Percentiles rank a stretch among this genome's conserved stretches.
Evolutionary conservation across 2,797 vertebrate species (phyloP).

Genomic region (Micromesistius poutassou): DNA sequence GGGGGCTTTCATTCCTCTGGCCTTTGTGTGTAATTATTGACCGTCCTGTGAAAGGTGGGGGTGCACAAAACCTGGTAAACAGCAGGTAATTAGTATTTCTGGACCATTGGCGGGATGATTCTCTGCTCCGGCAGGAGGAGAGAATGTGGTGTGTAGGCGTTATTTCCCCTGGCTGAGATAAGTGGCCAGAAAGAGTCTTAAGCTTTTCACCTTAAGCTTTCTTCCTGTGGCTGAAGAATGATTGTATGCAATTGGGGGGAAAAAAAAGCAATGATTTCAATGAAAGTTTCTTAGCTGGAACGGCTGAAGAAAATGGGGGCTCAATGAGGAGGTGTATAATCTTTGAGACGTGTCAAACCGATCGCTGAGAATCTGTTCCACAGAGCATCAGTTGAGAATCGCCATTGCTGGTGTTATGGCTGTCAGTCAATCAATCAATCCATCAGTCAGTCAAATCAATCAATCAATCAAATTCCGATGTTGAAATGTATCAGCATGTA

Average conservation of each 20-base stretch:
- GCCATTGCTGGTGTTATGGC: background rate
- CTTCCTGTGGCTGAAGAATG: conserved; percentile 25
- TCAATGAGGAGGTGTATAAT: background rate
- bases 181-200: conserved; percentile 24
- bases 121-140: conserved; percentile 53
- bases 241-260: conserved; percentile 26
- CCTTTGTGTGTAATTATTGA: conserved; percentile 77
- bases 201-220: conserved; percentile 36
- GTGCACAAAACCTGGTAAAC: conserved; percentile 61
- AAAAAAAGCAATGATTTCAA: background rate
- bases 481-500: background rate
- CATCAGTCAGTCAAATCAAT: background rate
- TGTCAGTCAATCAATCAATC: background rate
- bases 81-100: conserved; percentile 80
- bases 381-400: background rate
- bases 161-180: conserved; percentile 44
- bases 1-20: conserved; percentile 66
- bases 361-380: background rate
- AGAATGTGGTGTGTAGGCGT: conserved; percentile 24
- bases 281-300: background rate
- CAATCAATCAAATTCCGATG: background rate
- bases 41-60: conserved; percentile 72
- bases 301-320: background rate
- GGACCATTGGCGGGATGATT: conserved; percentile 71
- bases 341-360: background rate